Evolutionary conservation across 2,113 vertebrate species (phyloP).

Genomic region (Trinectes maculatus): DNA sequence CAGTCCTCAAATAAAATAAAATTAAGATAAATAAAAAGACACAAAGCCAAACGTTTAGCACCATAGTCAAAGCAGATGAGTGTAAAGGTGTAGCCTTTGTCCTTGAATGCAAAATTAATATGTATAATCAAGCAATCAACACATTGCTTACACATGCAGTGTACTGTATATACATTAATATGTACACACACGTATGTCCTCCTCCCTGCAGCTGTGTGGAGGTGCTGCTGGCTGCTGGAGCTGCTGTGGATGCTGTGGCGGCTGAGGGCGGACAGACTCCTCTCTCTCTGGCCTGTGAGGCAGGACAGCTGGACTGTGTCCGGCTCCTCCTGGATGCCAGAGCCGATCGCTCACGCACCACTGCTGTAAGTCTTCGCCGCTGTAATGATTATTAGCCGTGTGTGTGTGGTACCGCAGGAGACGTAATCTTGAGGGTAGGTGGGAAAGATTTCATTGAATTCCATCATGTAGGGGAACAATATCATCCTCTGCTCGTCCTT

Average conservation of each 20-base stretch:
- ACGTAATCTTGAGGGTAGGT: background rate
- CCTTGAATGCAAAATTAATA: too few relatives aligned
- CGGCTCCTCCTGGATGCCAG: slow-evolving; percentile 86
- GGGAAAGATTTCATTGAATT: background rate
- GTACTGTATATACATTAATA: too few relatives aligned
- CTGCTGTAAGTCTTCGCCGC: slow-evolving; percentile 78
- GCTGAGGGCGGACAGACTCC: slow-evolving; percentile 85
- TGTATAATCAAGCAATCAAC: too few relatives aligned
- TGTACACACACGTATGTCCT: background rate
- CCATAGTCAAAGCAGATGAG: too few relatives aligned
- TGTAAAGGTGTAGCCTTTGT: too few relatives aligned
- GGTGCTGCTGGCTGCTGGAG: slow-evolving; percentile 86
- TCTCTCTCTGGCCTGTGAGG: slow-evolving; percentile 89
- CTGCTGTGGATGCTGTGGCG: slow-evolving; percentile 85
- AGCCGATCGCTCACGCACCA: slow-evolving; percentile 83
- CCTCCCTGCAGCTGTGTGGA: slow-evolving; percentile 86
- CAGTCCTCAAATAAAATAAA: too few relatives aligned
- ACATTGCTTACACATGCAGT: too few relatives aligned
- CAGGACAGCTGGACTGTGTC: slow-evolving; percentile 86
- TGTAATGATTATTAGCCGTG: too few relatives aligned
- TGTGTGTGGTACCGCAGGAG: background rate
- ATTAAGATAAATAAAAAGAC: background rate
- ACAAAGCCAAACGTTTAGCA: too few relatives aligned
- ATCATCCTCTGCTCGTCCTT: background rate
- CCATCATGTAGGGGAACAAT: background rate